Conservation (phyloP, 2,797 vertebrate species). For the Schizopygopsis pylzovi region DNA sequence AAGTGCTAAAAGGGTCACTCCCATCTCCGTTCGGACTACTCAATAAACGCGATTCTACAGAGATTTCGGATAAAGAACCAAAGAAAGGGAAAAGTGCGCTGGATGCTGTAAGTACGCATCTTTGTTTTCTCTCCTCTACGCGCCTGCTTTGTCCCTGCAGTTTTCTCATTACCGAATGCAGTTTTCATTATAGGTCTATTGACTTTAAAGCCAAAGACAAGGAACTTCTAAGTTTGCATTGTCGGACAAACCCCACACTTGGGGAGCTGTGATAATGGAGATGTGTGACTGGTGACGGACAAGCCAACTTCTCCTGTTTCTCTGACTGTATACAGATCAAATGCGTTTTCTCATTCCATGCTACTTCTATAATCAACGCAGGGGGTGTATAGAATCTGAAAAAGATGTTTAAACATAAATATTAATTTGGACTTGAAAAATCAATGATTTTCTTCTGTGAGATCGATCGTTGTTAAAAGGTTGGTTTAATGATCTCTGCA, state of each 20-base stretch:
- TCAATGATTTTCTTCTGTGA: neutral
- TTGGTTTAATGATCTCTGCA: neutral
- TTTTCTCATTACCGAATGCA: neutral
- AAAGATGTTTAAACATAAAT: neutral
- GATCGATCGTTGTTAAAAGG: neutral
- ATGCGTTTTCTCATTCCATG: neutral
- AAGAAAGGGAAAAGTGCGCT: conserved; percentile 34
- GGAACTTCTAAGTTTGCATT: conserved; percentile 22
- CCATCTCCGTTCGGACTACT: conserved; percentile 27
- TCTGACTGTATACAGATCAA: neutral
- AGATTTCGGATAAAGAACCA: conserved; percentile 32
- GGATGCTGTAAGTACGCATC: conserved; percentile 39
- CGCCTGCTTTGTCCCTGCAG: neutral
- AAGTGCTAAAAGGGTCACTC: conserved; percentile 19
- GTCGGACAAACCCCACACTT: neutral
- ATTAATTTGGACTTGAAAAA: neutral
- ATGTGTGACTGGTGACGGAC: conserved; percentile 20
- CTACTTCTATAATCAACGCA: neutral
- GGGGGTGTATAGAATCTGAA: neutral
- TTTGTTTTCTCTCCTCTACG: neutral
- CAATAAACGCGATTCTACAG: conserved; percentile 18
- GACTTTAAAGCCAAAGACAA: neutral
- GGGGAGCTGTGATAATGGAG: conserved; percentile 3
- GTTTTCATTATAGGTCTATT: neutral
- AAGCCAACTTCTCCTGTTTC: conserved; percentile 27